Percentiles rank a stretch among this genome's conserved stretches.
Evolutionary conservation across 1,140 invertebrate genomes (phyloP).

Genomic region (Steinernema khuongi): DNA sequence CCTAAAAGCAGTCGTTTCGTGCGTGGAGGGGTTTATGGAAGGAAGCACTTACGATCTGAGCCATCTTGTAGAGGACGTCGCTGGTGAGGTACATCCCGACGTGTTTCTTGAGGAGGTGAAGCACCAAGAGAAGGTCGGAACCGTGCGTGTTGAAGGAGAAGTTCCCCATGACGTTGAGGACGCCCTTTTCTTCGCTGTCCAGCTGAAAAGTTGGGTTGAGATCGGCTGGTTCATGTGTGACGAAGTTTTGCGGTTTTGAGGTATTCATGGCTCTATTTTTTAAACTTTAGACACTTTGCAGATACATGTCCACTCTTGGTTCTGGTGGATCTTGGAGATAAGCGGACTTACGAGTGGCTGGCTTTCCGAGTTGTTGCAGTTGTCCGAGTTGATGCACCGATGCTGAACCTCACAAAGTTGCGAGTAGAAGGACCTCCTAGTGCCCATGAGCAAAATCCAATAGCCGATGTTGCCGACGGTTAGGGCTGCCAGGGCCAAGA

Average conservation of each 20-base stretch:
- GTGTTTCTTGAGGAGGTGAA: not conserved
- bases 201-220: not conserved
- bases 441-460: conserved; percentile 10
- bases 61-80: not conserved
- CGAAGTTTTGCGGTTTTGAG: too few species aligned
- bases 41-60: not conserved
- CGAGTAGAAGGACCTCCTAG: not conserved
- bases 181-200: not conserved
- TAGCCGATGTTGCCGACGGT: conserved; percentile 27
- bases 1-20: too few species aligned
- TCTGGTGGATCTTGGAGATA: too few species aligned
- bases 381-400: too few species aligned
- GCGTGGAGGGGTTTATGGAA: too few species aligned
- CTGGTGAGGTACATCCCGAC: conserved; percentile 5
- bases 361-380: too few species aligned
- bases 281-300: too few species aligned
- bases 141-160: not conserved
- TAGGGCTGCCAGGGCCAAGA: conserved; percentile 42
- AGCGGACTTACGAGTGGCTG: too few species aligned
- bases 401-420: too few species aligned
- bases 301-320: too few species aligned
- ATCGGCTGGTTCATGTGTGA: too few species aligned
- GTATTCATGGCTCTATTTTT: too few species aligned
- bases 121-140: not conserved
- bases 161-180: not conserved